Evolutionary conservation across 2,888 invertebrate species (phyloP).

Genomic region (Platycheirus albimanus): DNA sequence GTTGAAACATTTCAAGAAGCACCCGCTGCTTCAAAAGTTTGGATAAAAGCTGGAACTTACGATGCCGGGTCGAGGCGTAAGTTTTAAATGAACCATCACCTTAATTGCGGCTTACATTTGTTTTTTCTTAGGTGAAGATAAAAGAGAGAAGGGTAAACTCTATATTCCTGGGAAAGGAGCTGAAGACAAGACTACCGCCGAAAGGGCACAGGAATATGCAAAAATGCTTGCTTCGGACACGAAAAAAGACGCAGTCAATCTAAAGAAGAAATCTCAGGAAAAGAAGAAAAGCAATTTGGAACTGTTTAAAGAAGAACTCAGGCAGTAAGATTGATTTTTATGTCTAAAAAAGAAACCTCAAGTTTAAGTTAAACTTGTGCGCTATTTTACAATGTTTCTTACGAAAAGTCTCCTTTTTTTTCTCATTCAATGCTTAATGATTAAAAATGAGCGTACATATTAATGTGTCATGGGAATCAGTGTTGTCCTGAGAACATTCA

Average conservation of each 20-base stretch:
- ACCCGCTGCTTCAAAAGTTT: constrained; percentile 92
- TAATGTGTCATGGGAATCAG: too few relatives aligned
- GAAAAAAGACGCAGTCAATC: constrained; percentile 85
- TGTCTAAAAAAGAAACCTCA: too few relatives aligned
- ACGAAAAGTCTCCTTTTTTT: too few relatives aligned
- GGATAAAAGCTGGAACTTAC: constrained; percentile 99
- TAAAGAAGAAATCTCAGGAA: constrained; percentile 89
- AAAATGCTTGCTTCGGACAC: constrained; percentile 85
- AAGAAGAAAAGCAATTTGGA: constrained; percentile 99
- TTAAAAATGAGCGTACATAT: too few relatives aligned
- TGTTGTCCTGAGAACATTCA: too few relatives aligned
- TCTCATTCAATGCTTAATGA: too few relatives aligned
- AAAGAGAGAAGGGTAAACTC: constrained; percentile 93
- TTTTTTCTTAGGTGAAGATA: constrained; percentile 89
- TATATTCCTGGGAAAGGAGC: constrained; percentile 92
- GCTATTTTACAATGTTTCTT: too few relatives aligned
- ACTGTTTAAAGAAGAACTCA: constrained; percentile 98
- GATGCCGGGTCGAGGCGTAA: constrained; percentile 96
- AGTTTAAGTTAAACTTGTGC: too few relatives aligned
- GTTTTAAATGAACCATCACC: constrained; percentile 76
- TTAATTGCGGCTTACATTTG: too few relatives aligned
- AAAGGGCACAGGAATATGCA: constrained; percentile 88
- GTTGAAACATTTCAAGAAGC: constrained; percentile 97
- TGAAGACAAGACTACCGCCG: constrained; percentile 86
- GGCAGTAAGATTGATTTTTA: constrained; percentile 94